Evolutionary conservation across 2,113 vertebrate species (phyloP), one percentile per base, ranked within the genome.

Genomic region (Carollia perspicillata): DNA sequence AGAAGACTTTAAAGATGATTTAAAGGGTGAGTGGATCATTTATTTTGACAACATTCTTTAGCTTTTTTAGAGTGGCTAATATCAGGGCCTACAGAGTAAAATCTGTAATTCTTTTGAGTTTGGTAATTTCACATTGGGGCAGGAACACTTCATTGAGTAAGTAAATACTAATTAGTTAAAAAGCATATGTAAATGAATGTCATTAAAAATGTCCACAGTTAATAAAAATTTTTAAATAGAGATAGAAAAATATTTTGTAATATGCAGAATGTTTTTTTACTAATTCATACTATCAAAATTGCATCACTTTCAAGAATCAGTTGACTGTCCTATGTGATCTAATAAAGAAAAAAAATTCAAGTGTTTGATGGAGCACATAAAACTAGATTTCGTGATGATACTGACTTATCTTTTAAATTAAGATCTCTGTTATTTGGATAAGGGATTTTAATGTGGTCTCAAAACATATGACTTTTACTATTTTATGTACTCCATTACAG

Each of bases 121-220:
- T 53, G 84, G 58, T 88, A 71, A 90, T 90, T 96, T 89, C 20
- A 51, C 53, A 58, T n/a, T 74, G 37, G 49, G 35, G 26, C 78
- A 94, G 55, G 35, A 81, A 93, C 13, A 18, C 14, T 78, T 93
- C 69, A 63, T 71, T 92, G 84, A 86, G 58, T 80, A 81, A 90
- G 40, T 80, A 42, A 35, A 58, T 80, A 65, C 7, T 69, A 53
- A 53, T 92, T 96, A 22, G 83, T 85, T 85, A 83, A 97, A 97
- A 94, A 94, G 37, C 71, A 88, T 94, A 85, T 8, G 8, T 71
- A 93, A 92, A 91, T 90, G 37, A 81, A 14, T 95, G n/a, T 87
- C 69, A 89, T 68, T 13, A 89, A 33, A 95, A 93, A 84, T 77
- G 23, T 42, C 58, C 60, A 84, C 30, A 55, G 14, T 65, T 93